Percentiles rank a stretch among this genome's conserved stretches.
Evolutionary conservation across 2,113 vertebrate genomes (phyloP).

Genomic region (Ochotona princeps): DNA sequence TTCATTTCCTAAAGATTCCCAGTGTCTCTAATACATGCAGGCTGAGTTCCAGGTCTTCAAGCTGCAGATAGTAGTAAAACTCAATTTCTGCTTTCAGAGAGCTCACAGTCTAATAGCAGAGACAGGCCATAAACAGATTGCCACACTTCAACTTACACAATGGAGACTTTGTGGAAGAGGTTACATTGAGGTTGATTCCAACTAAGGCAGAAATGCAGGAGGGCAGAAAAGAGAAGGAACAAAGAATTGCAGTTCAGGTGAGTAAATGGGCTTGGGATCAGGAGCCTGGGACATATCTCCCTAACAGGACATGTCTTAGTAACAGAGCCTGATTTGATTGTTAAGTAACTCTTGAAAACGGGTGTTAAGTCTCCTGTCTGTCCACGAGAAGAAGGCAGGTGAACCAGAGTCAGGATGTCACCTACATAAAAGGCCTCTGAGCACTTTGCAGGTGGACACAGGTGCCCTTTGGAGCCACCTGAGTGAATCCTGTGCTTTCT

Average conservation of each 20-base stretch:
- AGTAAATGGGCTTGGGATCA: background rate
- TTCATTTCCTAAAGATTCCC: background rate
- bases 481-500: background rate
- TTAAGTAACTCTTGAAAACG: too few relatives aligned
- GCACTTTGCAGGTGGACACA: accelerated
- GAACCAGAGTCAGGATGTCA: accelerated
- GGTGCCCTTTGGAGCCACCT: background rate
- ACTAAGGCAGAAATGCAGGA: background rate
- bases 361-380: background rate
- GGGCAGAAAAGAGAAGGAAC: background rate
- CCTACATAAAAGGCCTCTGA: background rate
- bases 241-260: background rate
- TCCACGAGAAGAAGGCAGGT: background rate
- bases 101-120: background rate
- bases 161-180: background rate
- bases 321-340: too few relatives aligned
- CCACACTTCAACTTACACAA: accelerated
- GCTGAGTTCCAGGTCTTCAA: background rate
- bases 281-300: background rate
- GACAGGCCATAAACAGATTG: background rate
- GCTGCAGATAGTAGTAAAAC: background rate
- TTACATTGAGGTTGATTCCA: background rate
- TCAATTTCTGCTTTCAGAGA: background rate
- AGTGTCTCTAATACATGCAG: background rate
- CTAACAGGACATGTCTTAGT: too few relatives aligned